Percentiles rank a stretch among this genome's conserved stretches.
phyloP scores from a whole-genome alignment of 2,797 vertebrate genomes.

The Eulemur coronatus region DNA sequence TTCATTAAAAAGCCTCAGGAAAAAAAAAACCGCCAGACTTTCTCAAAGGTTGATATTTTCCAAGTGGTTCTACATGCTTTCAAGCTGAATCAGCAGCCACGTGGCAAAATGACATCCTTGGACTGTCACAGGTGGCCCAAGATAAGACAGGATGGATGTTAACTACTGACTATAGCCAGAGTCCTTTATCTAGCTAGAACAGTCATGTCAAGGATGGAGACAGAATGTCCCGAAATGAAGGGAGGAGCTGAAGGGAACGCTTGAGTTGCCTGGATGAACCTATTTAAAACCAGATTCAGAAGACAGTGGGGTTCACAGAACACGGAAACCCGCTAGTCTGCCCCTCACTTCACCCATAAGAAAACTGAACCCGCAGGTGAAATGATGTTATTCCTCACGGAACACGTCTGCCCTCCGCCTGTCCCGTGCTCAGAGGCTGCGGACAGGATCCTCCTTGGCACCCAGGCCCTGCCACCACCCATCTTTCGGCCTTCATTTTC shows the following conservation, averaged over 20 bases:
- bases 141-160: not conserved
- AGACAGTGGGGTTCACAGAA: not conserved
- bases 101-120: not conserved
- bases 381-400: not conserved
- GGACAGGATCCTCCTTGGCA: too few relatives aligned
- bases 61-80: not conserved
- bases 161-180: not conserved
- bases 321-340: not conserved
- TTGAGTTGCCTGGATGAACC: not conserved
- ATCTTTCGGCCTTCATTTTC: not conserved
- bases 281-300: not conserved
- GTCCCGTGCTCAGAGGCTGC: too few relatives aligned
- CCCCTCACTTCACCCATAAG: not conserved
- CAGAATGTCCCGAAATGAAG: not conserved
- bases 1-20: not conserved
- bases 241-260: not conserved
- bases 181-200: not conserved
- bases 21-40: not conserved
- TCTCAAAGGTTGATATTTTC: not conserved
- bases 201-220: not conserved
- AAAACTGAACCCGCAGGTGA: not conserved
- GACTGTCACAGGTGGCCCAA: not conserved
- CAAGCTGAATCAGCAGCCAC: not conserved
- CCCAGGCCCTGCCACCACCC: fast-evolving
- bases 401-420: fast-evolving